These are phyloP conservation scores for Latrodectus hesperus DNA, from an alignment of 2,888 invertebrate genomes.

Conservation along the genomic window DNA sequence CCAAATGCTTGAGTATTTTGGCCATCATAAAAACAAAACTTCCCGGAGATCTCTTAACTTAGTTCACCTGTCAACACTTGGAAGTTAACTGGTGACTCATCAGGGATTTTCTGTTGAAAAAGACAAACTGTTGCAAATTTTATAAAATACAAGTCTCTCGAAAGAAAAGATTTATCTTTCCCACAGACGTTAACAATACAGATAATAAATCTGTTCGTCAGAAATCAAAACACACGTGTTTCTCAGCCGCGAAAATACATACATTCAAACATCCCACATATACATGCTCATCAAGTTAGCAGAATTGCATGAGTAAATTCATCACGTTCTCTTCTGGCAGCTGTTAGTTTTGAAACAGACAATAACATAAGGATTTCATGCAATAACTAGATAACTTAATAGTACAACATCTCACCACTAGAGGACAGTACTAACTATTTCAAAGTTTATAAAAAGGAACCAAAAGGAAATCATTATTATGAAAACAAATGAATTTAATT, in stretches of 20 bases:
- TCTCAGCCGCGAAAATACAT: constrained; percentile 6
- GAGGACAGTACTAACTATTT: constrained; percentile 79
- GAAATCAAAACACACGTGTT: constrained; percentile 34
- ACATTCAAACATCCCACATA: constrained; percentile 36
- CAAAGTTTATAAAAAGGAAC: too few relatives aligned
- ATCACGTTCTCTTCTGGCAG: background rate
- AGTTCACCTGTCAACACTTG: constrained; percentile 58
- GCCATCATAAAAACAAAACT: constrained; percentile 33
- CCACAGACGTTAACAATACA: background rate
- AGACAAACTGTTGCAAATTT: constrained; percentile 7
- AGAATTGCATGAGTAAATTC: background rate
- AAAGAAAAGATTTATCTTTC: background rate
- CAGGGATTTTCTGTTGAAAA: constrained; percentile 35
- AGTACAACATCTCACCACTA: constrained; percentile 6
- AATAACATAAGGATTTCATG: background rate
- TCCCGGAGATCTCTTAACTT: background rate
- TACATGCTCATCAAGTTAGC: constrained; percentile 28
- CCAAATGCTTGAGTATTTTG: constrained; percentile 63
- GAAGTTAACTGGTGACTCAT: constrained; percentile 52
- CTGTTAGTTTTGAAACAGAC: background rate
- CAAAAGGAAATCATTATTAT: too few relatives aligned
- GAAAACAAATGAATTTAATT: too few relatives aligned
- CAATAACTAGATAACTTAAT: background rate
- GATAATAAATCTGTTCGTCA: constrained; percentile 17
- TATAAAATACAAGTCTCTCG: background rate